A percentile compares a stretch with the other conserved stretches of the same genome.
These are phyloP conservation scores for Deilephila porcellus DNA, from an alignment of 2,888 invertebrate genomes.

Conservation along the genomic window DNA sequence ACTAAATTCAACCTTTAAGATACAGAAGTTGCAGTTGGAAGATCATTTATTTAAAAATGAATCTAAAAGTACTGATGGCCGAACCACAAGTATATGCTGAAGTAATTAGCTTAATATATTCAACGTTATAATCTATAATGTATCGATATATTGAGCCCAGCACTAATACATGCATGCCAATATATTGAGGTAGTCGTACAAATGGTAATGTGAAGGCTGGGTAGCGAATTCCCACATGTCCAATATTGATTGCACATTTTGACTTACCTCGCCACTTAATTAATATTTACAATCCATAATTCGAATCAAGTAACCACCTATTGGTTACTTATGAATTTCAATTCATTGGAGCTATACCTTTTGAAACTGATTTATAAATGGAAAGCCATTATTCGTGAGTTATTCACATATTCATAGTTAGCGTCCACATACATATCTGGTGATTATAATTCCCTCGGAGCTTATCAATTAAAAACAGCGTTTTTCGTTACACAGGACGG, in stretches of 20 bases:
- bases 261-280: neutral
- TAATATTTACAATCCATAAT: neutral
- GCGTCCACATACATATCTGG: no score
- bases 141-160: neutral
- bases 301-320: neutral
- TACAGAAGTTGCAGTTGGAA: no score
- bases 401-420: no score
- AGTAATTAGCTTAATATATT: no score
- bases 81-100: no score
- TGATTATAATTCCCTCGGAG: no score
- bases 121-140: neutral
- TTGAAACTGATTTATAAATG: neutral
- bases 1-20: no score
- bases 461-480: no score
- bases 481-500: no score
- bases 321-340: neutral
- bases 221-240: neutral
- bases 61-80: no score
- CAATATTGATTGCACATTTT: slow-evolving; percentile 10
- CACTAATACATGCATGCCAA: neutral
- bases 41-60: no score
- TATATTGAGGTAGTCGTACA: slow-evolving; percentile 5
- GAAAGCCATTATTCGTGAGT: neutral
- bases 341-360: neutral
- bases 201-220: neutral